Percentiles rank a stretch among this genome's conserved stretches.
Conservation (phyloP, 2,888 invertebrate genomes). For the Pharmacophagus antenor region DNA sequence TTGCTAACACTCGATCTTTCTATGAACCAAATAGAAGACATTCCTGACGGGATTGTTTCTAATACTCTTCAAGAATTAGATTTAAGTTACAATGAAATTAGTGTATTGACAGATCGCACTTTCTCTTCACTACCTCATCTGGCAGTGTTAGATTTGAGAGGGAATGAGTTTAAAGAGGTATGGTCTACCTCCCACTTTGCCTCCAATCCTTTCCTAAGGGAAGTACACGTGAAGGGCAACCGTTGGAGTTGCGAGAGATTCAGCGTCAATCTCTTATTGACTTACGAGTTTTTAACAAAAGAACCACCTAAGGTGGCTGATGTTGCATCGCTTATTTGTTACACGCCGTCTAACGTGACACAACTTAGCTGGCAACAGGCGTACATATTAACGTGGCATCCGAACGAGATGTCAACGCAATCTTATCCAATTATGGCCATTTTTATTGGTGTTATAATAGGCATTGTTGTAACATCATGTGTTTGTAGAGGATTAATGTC, state of each 20-base stretch:
- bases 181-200: conserved; percentile 82
- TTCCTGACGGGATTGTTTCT: conserved; percentile 82
- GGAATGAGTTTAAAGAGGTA: conserved; percentile 85
- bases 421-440: conserved; percentile 81
- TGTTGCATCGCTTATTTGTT: conserved; percentile 80
- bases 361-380: conserved; percentile 86
- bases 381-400: conserved; percentile 84
- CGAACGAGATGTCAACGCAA: conserved; percentile 50
- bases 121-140: conserved; percentile 83
- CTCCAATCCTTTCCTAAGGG: conserved; percentile 80
- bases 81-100: conserved; percentile 81
- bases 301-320: conserved; percentile 75
- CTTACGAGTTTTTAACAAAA: conserved; percentile 82
- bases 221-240: conserved; percentile 85
- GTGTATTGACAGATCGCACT: conserved; percentile 80
- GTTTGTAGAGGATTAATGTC: conserved; percentile 77
- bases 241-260: conserved; percentile 88
- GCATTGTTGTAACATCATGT: conserved; percentile 79
- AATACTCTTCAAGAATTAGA: conserved; percentile 82
- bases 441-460: conserved; percentile 74
- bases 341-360: conserved; percentile 83
- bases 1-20: conserved; percentile 83
- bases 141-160: conserved; percentile 84
- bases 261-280: conserved; percentile 77
- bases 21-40: conserved; percentile 82